phyloP scores from a whole-genome alignment of 2,888 invertebrate species.

The Galerucella pusilla region DNA sequence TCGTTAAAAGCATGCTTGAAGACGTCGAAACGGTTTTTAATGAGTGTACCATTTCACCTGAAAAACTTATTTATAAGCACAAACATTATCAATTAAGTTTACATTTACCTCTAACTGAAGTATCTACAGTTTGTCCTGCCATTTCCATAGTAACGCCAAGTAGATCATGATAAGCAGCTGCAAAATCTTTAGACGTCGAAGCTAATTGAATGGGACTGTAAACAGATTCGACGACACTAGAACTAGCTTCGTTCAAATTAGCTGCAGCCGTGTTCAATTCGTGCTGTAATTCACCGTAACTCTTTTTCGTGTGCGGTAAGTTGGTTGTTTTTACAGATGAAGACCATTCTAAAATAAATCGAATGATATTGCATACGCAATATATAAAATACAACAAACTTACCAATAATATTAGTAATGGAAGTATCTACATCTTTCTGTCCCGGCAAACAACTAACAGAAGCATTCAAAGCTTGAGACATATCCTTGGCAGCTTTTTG shows the following conservation, averaged over 20 bases:
- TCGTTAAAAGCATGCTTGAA: conserved; percentile 85
- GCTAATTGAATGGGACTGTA: conserved; percentile 78
- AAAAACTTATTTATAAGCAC: conserved; percentile 2
- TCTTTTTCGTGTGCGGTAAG: conserved; percentile 80
- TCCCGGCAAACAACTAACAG: conserved; percentile 89
- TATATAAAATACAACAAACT: background rate
- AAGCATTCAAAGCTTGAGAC: conserved; percentile 69
- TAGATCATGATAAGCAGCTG: conserved; percentile 81
- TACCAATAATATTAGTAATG: conserved; percentile 77
- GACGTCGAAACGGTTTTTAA: conserved; percentile 89
- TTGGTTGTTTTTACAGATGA: conserved; percentile 78
- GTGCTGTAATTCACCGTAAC: conserved; percentile 83
- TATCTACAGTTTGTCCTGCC: conserved; percentile 83
- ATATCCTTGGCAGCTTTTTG: conserved; percentile 82
- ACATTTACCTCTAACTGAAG: conserved; percentile 69
- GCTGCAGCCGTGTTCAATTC: conserved; percentile 89
- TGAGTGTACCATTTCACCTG: conserved; percentile 83
- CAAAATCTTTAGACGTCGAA: conserved; percentile 80
- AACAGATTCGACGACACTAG: conserved; percentile 83
- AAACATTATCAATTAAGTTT: background rate
- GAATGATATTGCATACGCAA: background rate
- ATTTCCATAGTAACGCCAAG: conserved; percentile 85
- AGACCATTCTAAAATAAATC: conserved; percentile 68
- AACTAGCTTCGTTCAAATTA: conserved; percentile 84
- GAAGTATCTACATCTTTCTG: conserved; percentile 94